Conservation (phyloP, 2,888 invertebrate genomes). For the Nymphalis urticae region DNA sequence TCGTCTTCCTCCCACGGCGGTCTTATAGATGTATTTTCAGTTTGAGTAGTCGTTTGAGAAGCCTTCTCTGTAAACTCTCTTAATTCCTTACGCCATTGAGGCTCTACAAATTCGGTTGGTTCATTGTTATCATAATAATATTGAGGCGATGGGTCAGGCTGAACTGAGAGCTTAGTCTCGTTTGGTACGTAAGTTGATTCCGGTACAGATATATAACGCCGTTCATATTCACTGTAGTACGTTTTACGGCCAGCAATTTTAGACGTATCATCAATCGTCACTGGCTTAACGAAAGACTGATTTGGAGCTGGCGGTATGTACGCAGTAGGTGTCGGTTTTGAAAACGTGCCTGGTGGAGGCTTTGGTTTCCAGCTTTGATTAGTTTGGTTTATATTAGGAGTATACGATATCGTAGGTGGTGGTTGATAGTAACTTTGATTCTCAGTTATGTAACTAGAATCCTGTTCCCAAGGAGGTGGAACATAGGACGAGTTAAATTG, state of each 20-base stretch:
- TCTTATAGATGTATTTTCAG: constrained; percentile 57
- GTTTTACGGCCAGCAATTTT: constrained; percentile 70
- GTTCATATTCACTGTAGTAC: constrained; percentile 76
- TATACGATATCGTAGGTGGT: constrained; percentile 51
- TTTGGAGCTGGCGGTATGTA: constrained; percentile 77
- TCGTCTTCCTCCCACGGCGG: constrained; percentile 73
- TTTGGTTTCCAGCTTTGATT: constrained; percentile 61
- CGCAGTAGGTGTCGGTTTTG: constrained; percentile 64
- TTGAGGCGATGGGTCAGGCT: constrained; percentile 73
- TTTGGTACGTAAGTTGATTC: constrained; percentile 72
- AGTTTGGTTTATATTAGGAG: constrained; percentile 48
- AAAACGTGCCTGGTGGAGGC: constrained; percentile 55
- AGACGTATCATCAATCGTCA: constrained; percentile 53
- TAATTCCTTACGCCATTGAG: constrained; percentile 75
- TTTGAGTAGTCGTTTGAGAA: constrained; percentile 57
- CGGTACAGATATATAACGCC: constrained; percentile 74
- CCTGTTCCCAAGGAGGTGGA: constrained; percentile 78
- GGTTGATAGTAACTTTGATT: constrained; percentile 63
- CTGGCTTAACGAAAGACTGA: constrained; percentile 71
- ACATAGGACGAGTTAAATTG: constrained; percentile 70
- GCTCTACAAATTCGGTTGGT: constrained; percentile 65
- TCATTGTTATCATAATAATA: constrained; percentile 75
- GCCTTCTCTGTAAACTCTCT: constrained; percentile 76
- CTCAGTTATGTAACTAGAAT: constrained; percentile 60
- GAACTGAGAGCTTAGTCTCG: constrained; percentile 69